A percentile compares a stretch with the other conserved stretches of the same genome.
phyloP scores from a whole-genome alignment of 1,140 invertebrate species.

The Antheraea pernyi region DNA sequence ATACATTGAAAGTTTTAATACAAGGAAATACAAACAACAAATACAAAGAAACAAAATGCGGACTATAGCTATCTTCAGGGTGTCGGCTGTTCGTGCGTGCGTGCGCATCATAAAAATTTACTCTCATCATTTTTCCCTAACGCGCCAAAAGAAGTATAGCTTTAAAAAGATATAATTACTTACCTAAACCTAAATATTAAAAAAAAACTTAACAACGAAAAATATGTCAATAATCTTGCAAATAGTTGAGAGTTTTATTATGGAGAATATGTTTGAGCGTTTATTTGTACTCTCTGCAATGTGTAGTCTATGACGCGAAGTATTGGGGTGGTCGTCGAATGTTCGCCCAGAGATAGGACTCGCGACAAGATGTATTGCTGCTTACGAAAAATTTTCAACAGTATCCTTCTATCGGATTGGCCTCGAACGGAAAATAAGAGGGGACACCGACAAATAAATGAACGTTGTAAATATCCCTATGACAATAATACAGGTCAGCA shows the following conservation, averaged over 20 bases:
- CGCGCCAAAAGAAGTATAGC: no score
- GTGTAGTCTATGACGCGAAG: constrained; percentile 45
- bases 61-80: no score
- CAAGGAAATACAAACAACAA: no score
- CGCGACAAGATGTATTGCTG: constrained; percentile 74
- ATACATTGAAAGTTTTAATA: no score
- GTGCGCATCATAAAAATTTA: no score
- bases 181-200: no score
- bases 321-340: constrained; percentile 70
- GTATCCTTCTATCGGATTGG: constrained; percentile 70
- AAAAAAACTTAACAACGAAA: no score
- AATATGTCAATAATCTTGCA: no score
- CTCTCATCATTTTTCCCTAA: no score
- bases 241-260: not conserved
- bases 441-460: constrained; percentile 74
- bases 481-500: constrained; percentile 79
- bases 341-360: constrained; percentile 71
- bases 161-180: no score
- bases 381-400: constrained; percentile 78
- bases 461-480: constrained; percentile 74
- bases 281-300: constrained; percentile 17
- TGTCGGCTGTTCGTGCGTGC: no score
- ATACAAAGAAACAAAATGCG: no score
- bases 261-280: not conserved
- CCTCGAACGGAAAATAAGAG: constrained; percentile 76